These are phyloP conservation scores for Chaetoderma sp. DNA, from an alignment of 2,888 invertebrate species.

Conservation along the genomic window DNA sequence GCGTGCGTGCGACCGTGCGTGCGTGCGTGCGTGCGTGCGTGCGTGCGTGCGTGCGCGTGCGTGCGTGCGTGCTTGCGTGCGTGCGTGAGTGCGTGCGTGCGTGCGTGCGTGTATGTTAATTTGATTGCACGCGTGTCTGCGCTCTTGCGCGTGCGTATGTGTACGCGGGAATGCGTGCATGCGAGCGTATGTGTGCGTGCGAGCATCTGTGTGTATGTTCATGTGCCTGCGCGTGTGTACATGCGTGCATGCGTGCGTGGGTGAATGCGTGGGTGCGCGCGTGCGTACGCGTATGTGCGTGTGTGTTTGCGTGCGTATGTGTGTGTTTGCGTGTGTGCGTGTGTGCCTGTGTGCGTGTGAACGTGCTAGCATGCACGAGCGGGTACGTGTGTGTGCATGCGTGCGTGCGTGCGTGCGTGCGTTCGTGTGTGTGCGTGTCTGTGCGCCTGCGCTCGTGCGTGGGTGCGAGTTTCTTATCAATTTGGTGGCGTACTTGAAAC, in stretches of 20 bases:
- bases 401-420: background rate
- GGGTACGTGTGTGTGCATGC: conserved; percentile 11
- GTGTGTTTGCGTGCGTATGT: background rate
- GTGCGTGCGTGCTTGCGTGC: background rate
- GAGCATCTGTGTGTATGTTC: background rate
- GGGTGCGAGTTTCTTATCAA: background rate
- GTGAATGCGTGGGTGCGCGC: no score
- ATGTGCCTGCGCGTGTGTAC: no score
- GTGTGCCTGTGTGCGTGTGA: conserved; percentile 2
- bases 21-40: background rate
- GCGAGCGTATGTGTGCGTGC: background rate
- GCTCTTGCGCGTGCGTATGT: background rate
- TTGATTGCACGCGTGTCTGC: background rate
- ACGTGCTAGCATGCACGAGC: background rate
- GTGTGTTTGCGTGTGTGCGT: no score
- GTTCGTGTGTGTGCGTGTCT: background rate
- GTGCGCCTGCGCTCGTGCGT: background rate
- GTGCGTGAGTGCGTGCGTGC: no score
- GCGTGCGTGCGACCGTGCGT: no score
- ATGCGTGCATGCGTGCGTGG: background rate
- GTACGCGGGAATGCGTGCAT: background rate
- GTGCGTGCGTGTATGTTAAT: no score
- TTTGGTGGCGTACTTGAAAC: background rate
- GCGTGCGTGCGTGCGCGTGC: conserved; percentile 2
- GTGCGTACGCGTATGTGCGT: background rate